Conservation (phyloP, 2,113 vertebrate genomes). For the Brachionichthys hirsutus region DNA sequence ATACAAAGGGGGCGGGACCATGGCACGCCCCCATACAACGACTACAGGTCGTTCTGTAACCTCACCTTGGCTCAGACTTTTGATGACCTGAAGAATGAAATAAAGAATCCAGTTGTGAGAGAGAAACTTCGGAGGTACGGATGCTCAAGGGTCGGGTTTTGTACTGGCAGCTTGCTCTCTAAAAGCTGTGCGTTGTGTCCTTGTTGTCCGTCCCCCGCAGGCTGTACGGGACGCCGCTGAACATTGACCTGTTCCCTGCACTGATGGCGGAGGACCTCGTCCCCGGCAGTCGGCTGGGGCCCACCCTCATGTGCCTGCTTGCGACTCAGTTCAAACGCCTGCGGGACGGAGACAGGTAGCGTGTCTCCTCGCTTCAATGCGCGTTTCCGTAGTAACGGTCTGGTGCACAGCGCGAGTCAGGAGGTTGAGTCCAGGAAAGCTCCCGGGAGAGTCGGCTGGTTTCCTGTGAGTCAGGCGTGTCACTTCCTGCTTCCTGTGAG, state of each 20-base stretch:
- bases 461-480: too few relatives aligned
- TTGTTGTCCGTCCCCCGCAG: constrained; percentile 63
- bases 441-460: too few relatives aligned
- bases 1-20: constrained; percentile 96
- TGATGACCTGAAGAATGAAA: constrained; percentile 94
- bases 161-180: too few relatives aligned
- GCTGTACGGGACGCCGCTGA: constrained; percentile 91
- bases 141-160: too few relatives aligned
- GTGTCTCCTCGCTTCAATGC: neutral
- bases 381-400: too few relatives aligned
- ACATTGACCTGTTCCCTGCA: constrained; percentile 95
- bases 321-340: constrained; percentile 88
- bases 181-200: too few relatives aligned
- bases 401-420: too few relatives aligned
- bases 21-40: constrained; percentile 95
- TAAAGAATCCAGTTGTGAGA: constrained; percentile 87
- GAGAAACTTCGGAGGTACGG: constrained; percentile 90
- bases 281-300: constrained; percentile 90
- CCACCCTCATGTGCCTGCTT: constrained; percentile 94
- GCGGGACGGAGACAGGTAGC: constrained; percentile 92
- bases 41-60: constrained; percentile 96
- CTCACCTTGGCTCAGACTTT: constrained; percentile 88
- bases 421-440: too few relatives aligned
- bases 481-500: too few relatives aligned
- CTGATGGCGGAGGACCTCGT: constrained; percentile 95